Evolutionary conservation across 2,888 invertebrate species (phyloP), one percentile per base, ranked within the genome.

Genomic region (Trypoxylon attenuatum): DNA sequence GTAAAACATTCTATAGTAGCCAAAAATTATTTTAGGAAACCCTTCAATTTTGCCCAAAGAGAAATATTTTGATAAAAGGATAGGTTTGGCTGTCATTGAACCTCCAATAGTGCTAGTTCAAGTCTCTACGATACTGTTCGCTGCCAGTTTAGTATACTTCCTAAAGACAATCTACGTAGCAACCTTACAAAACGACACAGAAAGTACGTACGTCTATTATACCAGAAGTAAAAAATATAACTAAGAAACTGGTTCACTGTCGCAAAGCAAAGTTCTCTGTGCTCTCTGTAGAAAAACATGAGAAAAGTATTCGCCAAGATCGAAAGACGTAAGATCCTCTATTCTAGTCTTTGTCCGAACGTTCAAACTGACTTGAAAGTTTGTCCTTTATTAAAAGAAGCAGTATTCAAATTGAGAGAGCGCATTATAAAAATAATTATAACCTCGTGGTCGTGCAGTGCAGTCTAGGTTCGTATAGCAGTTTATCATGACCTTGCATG

Each of bases 401-500:
- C 29, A 33, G n/a, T 6, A n/a, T 2, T 45, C 19, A 52, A 68
- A 55, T 52, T 41, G 18, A 51, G 39, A 64, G 4, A 25, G 15
- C 46, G 19, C 23, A 42, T 62, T 68, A 62, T 29, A 60, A 51
- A 60, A 64, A 64, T 55, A 64, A 69, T 69, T 60, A 61, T 69
- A 69, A 63, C 58, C 55, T 56, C 42, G 15, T 55, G 39, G 23
- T 52, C 54, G 47, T 58, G 16, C 19, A 58, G 16, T 18, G 27
- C 45, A 39, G 22, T 23, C 43, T 60, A 50, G 18, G 33, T 52
- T 21, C 55, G 42, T 42, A 53, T 45, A 62, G 53, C 45, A 61
- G 41, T 69, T 69, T 45, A 57, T 61, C 38, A 53, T 69, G 69
- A 70, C 64, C 64, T 70, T 70, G 69, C 60, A 58, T 33, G 57